Conservation (phyloP, 1,140 invertebrate genomes). For the Delia radicum region DNA sequence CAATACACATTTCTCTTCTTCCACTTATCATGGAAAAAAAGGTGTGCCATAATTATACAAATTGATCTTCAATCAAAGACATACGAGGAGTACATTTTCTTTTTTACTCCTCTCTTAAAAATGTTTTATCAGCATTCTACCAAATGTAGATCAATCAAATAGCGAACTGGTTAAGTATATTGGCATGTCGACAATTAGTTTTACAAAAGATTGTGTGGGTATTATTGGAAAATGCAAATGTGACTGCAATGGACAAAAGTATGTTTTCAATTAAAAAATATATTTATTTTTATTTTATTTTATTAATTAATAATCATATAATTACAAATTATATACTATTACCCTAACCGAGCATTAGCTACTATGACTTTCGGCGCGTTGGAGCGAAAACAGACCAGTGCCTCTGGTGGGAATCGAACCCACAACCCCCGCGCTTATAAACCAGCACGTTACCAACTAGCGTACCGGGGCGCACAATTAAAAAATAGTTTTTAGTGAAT, state of each 20-base stretch:
- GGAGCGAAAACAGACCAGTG: too few relatives aligned
- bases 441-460: too few relatives aligned
- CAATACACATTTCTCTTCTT: not conserved
- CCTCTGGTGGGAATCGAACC: too few relatives aligned
- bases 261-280: too few relatives aligned
- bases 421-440: too few relatives aligned
- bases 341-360: too few relatives aligned
- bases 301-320: too few relatives aligned
- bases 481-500: too few relatives aligned
- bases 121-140: not conserved
- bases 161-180: not conserved
- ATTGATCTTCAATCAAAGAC: not conserved
- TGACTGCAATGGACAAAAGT: not conserved
- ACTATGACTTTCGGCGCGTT: too few relatives aligned
- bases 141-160: not conserved
- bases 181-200: not conserved
- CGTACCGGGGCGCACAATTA: too few relatives aligned
- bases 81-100: not conserved
- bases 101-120: not conserved
- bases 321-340: too few relatives aligned
- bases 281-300: too few relatives aligned
- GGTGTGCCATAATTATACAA: not conserved
- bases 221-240: not conserved
- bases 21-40: not conserved
- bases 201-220: not conserved